A percentile compares a stretch with the other conserved stretches of the same genome.
phyloP scores from a whole-genome alignment of 1,140 invertebrate species.

The Neodiprion virginianus region DNA sequence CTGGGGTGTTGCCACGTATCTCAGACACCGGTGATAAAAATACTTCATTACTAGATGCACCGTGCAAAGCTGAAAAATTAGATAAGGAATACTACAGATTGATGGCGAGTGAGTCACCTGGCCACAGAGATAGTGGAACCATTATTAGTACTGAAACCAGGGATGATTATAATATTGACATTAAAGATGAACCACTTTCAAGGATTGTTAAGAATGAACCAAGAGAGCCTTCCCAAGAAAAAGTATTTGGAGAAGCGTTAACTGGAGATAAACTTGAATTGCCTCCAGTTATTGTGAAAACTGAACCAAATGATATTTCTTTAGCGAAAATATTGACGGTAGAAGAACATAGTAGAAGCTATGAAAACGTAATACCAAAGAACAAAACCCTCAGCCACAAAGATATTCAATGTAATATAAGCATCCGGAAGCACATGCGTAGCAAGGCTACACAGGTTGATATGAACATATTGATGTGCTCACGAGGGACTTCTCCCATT shows the following conservation, averaged over 20 bases:
- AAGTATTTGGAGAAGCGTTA: neutral
- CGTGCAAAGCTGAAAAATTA: neutral
- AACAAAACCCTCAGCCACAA: neutral
- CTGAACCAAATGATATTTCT: neutral
- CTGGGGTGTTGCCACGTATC: neutral
- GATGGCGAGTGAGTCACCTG: neutral
- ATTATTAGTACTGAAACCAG: neutral
- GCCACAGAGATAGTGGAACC: neutral
- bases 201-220: neutral
- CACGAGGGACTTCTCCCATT: neutral
- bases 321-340: neutral
- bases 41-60: neutral
- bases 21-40: neutral
- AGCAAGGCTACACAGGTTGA: neutral
- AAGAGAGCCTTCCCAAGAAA: neutral
- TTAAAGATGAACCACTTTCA: neutral
- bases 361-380: neutral
- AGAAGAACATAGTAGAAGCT: neutral
- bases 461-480: neutral
- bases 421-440: neutral
- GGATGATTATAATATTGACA: neutral
- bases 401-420: neutral
- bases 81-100: neutral
- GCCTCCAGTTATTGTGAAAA: neutral
- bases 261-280: neutral